Conservation (phyloP, 23 tunicate genomes). For the Halocynthia roretzi region DNA sequence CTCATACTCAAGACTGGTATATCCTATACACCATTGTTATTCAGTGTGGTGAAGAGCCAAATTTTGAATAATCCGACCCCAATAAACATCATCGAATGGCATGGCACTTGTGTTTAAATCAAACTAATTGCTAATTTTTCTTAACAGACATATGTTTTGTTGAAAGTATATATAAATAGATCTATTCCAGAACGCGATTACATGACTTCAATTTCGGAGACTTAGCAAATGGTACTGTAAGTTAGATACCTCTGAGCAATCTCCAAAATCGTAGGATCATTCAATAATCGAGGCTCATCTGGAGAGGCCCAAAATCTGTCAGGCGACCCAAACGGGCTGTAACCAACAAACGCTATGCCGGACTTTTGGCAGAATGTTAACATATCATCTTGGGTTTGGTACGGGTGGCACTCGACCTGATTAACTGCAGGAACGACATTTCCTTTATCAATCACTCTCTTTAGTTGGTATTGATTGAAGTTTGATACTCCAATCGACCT, state of each 20-base stretch:
- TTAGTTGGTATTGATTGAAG: slow-evolving; percentile 66
- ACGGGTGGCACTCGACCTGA: slow-evolving; percentile 82
- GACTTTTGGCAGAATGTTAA: slow-evolving; percentile 29
- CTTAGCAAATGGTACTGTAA: too few species aligned
- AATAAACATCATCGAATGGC: too few species aligned
- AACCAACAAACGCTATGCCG: slow-evolving; percentile 36
- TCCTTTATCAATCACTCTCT: slow-evolving; percentile 33
- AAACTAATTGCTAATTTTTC: too few species aligned
- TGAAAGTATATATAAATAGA: too few species aligned
- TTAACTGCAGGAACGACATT: slow-evolving; percentile 61
- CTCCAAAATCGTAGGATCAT: slow-evolving; percentile 4
- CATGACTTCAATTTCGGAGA: too few species aligned
- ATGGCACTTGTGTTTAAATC: too few species aligned
- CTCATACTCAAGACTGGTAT: too few species aligned
- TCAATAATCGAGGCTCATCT: slow-evolving; percentile 12
- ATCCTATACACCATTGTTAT: too few species aligned
- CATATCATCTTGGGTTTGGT: slow-evolving; percentile 31
- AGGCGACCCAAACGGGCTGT: slow-evolving; percentile 48
- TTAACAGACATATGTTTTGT: too few species aligned
- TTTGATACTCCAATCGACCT: slow-evolving; percentile 64
- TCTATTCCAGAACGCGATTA: too few species aligned
- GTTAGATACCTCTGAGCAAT: background rate
- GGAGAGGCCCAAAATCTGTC: slow-evolving; percentile 39
- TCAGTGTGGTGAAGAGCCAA: too few species aligned
- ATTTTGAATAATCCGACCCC: too few species aligned